These are phyloP conservation scores for Papilio dardanus DNA, from an alignment of 1,140 invertebrate genomes.

Conservation along the genomic window DNA sequence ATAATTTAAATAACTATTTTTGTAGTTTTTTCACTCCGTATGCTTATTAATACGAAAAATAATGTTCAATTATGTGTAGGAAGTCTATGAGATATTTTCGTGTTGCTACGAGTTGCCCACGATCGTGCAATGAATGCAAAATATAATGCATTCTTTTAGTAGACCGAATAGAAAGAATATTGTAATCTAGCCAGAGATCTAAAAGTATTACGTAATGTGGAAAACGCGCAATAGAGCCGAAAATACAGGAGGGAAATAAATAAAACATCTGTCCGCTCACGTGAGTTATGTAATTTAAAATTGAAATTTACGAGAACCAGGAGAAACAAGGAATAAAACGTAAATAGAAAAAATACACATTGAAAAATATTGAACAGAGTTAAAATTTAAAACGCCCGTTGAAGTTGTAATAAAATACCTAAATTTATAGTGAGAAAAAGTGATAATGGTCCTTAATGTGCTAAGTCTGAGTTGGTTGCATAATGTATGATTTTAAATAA, in stretches of 20 bases:
- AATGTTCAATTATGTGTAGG: background rate
- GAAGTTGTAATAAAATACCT: background rate
- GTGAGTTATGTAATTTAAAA: constrained; percentile 60
- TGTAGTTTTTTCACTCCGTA: constrained; percentile 23
- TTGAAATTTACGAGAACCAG: constrained; percentile 42
- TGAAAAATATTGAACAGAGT: background rate
- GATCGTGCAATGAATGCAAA: background rate
- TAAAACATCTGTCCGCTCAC: constrained; percentile 65
- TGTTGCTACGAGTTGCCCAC: constrained; percentile 9
- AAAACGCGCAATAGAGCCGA: constrained; percentile 61
- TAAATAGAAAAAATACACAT: constrained; percentile 37
- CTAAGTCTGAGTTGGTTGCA: background rate
- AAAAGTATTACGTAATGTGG: constrained; percentile 62
- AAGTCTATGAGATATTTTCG: constrained; percentile 21
- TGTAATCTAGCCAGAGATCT: constrained; percentile 46
- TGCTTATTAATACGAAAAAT: background rate
- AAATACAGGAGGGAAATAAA: constrained; percentile 56
- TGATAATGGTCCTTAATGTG: background rate
- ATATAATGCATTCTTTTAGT: constrained; percentile 22
- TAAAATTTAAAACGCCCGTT: background rate
- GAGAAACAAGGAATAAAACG: constrained; percentile 39
- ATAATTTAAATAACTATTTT: no score
- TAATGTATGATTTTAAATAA: background rate
- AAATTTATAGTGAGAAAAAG: background rate
- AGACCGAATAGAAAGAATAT: constrained; percentile 29